Evolutionary conservation across 2,797 vertebrate species (phyloP).

Genomic region (Anabas testudineus): DNA sequence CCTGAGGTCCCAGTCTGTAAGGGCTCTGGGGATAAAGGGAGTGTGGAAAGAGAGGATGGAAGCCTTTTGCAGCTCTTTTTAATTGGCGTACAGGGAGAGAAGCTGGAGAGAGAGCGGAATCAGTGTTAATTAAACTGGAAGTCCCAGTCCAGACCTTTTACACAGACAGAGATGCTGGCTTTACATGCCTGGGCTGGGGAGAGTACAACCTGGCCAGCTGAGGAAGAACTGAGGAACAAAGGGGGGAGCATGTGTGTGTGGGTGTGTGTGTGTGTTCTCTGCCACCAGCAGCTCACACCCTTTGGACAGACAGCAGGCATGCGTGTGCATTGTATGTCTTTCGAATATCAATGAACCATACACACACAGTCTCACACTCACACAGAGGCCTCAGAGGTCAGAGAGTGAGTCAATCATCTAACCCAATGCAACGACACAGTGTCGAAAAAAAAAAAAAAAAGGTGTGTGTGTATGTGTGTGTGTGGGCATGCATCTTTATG

Average conservation of each 20-base stretch:
- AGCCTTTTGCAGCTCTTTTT: conserved; percentile 63
- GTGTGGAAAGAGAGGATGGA: conserved; percentile 31
- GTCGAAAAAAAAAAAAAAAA: conserved; percentile 95
- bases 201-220: conserved; percentile 51
- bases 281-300: conserved; percentile 83
- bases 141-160: conserved; percentile 86
- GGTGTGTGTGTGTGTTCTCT: conserved; percentile 43
- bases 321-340: conserved; percentile 88
- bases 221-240: conserved; percentile 56
- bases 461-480: conserved; percentile 30
- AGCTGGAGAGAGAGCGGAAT: conserved; percentile 50
- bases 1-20: conserved; percentile 60
- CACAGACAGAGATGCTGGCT: conserved; percentile 81
- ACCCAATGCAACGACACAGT: conserved; percentile 92
- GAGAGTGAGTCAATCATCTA: conserved; percentile 99
- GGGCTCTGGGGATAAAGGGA: conserved; percentile 53
- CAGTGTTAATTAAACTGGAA: conserved; percentile 88
- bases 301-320: conserved; percentile 97
- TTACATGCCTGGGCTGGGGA: conserved; percentile 79
- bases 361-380: conserved; percentile 47
- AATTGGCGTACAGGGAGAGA: conserved; percentile 72
- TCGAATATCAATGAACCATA: conserved; percentile 96
- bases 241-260: conserved; percentile 33
- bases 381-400: conserved; percentile 94
- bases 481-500: conserved; percentile 27